Base-by-base conservation (phyloP, 1,140 invertebrate genomes). In the Listronotus bonariensis region DNA sequence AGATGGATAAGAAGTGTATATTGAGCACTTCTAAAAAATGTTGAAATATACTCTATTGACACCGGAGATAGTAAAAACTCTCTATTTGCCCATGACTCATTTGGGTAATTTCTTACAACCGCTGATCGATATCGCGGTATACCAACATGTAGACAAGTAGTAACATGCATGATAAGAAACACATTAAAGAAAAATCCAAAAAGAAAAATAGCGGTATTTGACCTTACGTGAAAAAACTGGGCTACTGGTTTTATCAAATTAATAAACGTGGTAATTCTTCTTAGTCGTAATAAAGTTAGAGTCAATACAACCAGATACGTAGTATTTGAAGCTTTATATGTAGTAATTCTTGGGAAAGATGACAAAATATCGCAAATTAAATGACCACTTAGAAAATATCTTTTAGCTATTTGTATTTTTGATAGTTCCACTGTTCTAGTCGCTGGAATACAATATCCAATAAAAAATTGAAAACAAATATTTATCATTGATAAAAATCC, bases 401-500 rank as follows among this genome's bases (percentile, higher is more conserved):
- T 36, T 38, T 40, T 41, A 31, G 52, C 45, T 26, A 62, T 53
- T 58, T 61, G 49, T n/a, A 12, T 51, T n/a, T 31, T 31, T 10
- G 43, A 63, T 31, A 57, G 20, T 40, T 63, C 49, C 31, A 66
- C 12, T 11, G 18, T 17, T 59, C 52, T 43, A 10, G 31, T 12
- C 11, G 34, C 6, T 14, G 45, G 20, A n/a, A 32, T 46, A 51
- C 18, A 8, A 45, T 54, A 69, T 8, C 68, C 68, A 38, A 61
- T 67, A 31, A 57, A 58, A n/a, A 66, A 69, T 14, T 63, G 52
- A 6, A 66, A 48, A 11, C 57, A 5, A 14, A 69, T 18, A 31
- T 66, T 61, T 3, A 57, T 11, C 12, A 46, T 12, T 0, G 54
- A 45, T 8, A 67, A 11, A 26, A 58, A 45, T 69, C 68, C 3